Percentiles rank a stretch among this genome's conserved stretches.
phyloP scores from a whole-genome alignment of 2,797 vertebrate genomes.

The Hipposideros larvatus region DNA sequence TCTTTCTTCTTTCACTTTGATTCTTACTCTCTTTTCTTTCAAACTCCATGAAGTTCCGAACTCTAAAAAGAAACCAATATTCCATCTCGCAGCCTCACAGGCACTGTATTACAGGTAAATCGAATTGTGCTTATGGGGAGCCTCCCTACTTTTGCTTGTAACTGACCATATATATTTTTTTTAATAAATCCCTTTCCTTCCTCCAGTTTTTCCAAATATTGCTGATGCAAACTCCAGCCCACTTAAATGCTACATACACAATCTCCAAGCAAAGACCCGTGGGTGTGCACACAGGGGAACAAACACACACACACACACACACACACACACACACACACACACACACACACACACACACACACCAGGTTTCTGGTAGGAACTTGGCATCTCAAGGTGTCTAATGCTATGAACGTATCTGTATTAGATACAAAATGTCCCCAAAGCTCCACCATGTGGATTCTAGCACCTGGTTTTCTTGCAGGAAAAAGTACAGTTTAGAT shows the following conservation, averaged over 20 bases:
- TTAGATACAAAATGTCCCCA: background rate
- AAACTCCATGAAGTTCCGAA: background rate
- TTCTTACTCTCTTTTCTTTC: slow-evolving; percentile 44
- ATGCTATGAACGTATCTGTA: background rate
- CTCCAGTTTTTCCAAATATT: background rate
- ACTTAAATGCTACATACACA: background rate
- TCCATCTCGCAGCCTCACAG: background rate
- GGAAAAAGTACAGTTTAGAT: background rate
- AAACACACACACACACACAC: background rate
- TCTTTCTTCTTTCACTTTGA: background rate
- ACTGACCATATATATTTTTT: background rate
- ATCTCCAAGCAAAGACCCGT: background rate
- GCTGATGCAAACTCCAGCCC: background rate
- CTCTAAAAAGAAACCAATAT: background rate
- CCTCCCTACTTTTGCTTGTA: background rate
- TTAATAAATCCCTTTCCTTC: background rate
- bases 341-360: background rate
- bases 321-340: background rate
- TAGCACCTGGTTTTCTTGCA: background rate
- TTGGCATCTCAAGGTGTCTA: background rate
- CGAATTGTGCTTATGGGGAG: background rate
- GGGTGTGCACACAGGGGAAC: background rate
- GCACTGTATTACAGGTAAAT: background rate
- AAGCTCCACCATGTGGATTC: background rate
- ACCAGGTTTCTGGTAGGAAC: background rate